Percentiles rank a stretch among this genome's conserved stretches.
phyloP scores from a whole-genome alignment of 2,113 vertebrate species.

The Platichthys stellatus region DNA sequence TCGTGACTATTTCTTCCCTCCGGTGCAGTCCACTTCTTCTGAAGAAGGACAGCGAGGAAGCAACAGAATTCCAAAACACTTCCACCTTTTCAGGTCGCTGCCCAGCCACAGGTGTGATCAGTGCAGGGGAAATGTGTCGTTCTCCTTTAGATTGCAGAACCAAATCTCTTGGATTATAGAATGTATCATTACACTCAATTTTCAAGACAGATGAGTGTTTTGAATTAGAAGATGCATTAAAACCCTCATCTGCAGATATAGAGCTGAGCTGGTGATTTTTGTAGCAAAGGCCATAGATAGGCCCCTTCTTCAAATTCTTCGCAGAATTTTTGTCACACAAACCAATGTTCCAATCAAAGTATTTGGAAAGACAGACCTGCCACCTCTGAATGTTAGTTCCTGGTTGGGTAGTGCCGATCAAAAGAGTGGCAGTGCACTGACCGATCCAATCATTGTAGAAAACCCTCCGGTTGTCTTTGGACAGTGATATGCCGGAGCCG shows the following conservation, averaged over 20 bases:
- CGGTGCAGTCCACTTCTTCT: slow-evolving; percentile 34
- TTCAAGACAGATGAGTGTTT: no score
- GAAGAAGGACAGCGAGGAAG: slow-evolving; percentile 54
- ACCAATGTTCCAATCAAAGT: slow-evolving; percentile 54
- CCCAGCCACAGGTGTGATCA: not conserved
- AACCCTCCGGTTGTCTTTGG: slow-evolving; percentile 51
- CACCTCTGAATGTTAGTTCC: slow-evolving; percentile 30
- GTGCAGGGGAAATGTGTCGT: not conserved
- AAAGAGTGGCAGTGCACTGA: slow-evolving; percentile 7
- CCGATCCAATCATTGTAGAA: slow-evolving; percentile 6
- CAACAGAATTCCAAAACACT: slow-evolving; percentile 39
- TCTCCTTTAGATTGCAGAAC: no score
- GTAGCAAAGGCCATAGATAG: slow-evolving; percentile 42
- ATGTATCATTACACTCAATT: no score
- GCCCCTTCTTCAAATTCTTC: not conserved
- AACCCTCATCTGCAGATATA: not conserved
- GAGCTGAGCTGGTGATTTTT: slow-evolving; percentile 35
- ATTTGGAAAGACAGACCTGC: slow-evolving; percentile 40
- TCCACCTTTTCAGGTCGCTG: slow-evolving; percentile 37
- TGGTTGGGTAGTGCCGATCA: not conserved
- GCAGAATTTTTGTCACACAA: slow-evolving; percentile 40
- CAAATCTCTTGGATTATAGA: no score
- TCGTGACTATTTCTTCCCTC: slow-evolving; percentile 37
- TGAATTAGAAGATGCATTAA: not conserved
- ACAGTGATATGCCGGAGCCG: slow-evolving; percentile 35